Evolutionary conservation across 2,797 vertebrate genomes (phyloP).

Genomic region (Myotis vivesi): DNA sequence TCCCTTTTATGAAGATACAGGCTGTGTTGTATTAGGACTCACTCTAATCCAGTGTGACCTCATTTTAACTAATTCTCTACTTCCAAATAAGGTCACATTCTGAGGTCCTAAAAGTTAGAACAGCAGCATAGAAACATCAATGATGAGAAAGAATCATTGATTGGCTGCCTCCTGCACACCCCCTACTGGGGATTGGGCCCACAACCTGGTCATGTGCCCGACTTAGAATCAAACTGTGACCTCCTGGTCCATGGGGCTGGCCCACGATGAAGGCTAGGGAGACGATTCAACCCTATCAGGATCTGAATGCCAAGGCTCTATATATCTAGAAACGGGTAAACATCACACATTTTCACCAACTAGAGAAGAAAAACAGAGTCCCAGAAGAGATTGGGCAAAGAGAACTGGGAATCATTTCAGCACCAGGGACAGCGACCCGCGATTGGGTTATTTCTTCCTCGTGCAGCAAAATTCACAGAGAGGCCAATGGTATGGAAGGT

Average conservation of each 20-base stretch:
- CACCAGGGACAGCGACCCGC: constrained; percentile 61
- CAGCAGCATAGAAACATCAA: too few relatives aligned
- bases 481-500: not conserved
- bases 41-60: not conserved
- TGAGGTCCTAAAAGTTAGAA: not conserved
- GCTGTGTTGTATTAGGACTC: not conserved
- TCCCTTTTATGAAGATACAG: not conserved
- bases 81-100: not conserved
- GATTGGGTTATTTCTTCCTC: rapidly evolving
- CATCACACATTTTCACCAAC: not conserved
- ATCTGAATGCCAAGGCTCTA: not conserved
- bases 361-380: not conserved
- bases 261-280: not conserved
- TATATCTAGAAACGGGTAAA: not conserved
- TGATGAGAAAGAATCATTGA: too few relatives aligned
- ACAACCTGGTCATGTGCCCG: too few relatives aligned
- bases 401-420: constrained; percentile 38
- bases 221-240: too few relatives aligned
- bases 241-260: too few relatives aligned
- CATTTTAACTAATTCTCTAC: not conserved
- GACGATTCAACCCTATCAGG: not conserved
- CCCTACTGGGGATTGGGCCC: too few relatives aligned
- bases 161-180: too few relatives aligned
- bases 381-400: not conserved
- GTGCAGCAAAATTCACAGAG: not conserved